Conservation (phyloP, 2,797 vertebrate genomes). For the Microctenopoma steveboyesi region DNA sequence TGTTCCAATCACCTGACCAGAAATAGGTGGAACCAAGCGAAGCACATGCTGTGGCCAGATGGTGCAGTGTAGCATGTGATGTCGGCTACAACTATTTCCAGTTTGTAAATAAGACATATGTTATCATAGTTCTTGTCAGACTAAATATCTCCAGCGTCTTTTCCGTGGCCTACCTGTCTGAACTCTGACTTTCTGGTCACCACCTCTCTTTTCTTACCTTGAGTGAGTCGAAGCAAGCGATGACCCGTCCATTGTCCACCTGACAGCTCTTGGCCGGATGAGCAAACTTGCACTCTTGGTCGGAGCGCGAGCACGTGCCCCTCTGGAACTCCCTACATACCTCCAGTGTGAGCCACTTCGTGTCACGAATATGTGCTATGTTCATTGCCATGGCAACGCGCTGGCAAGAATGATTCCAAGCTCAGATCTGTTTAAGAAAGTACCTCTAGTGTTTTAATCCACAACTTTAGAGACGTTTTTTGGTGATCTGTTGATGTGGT, state of each 20-base stretch:
- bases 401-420: constrained; percentile 53
- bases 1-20: constrained; percentile 75
- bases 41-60: constrained; percentile 75
- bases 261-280: constrained; percentile 97
- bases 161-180: constrained; percentile 15
- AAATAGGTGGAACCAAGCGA: constrained; percentile 59
- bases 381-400: constrained; percentile 87
- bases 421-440: constrained; percentile 46
- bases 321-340: constrained; percentile 99
- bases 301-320: constrained; percentile 95
- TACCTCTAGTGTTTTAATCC: constrained; percentile 66
- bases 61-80: constrained; percentile 45
- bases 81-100: constrained; percentile 35
- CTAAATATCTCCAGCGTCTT: constrained; percentile 9
- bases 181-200: constrained; percentile 21
- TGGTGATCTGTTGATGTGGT: constrained; percentile 31
- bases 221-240: constrained; percentile 98
- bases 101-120: constrained; percentile 27
- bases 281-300: constrained; percentile 98
- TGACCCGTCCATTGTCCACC: constrained; percentile 98
- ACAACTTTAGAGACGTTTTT: constrained; percentile 41
- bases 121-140: constrained; percentile 38
- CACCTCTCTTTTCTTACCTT: constrained; percentile 88
- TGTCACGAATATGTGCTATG: constrained; percentile 96
- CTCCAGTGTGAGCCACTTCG: constrained; percentile 99